Percentiles rank a stretch among this genome's conserved stretches.
These are phyloP conservation scores for Calyptomena viridis DNA, from an alignment of 2,113 vertebrate genomes.

Conservation along the genomic window DNA sequence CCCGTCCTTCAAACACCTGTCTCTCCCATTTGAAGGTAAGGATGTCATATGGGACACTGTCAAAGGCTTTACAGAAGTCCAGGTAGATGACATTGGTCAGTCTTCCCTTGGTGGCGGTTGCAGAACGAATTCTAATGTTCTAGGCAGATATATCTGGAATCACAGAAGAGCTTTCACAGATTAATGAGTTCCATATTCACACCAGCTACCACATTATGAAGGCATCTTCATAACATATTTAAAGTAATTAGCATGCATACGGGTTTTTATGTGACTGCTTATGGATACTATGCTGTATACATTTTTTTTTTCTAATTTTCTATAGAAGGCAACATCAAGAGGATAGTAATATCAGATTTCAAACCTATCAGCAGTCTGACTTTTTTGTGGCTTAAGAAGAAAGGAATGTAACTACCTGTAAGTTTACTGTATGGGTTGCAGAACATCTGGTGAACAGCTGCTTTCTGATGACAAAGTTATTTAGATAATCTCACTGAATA, in stretches of 20 bases:
- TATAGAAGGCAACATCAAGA: not conserved
- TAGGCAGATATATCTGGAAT: not conserved
- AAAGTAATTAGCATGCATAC: not conserved
- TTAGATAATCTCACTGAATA: conserved; percentile 23
- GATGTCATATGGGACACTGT: not conserved
- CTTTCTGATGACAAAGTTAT: not conserved
- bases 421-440: not conserved
- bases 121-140: not conserved
- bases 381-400: not conserved
- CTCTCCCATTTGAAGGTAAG: not conserved
- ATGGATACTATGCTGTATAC: not conserved
- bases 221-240: not conserved
- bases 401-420: conserved; percentile 5
- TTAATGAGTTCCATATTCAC: not conserved
- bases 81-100: not conserved
- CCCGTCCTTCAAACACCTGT: not conserved
- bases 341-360: not conserved
- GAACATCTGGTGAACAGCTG: conserved; percentile 57
- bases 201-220: not conserved
- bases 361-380: not conserved
- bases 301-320: not conserved
- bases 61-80: not conserved
- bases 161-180: not conserved
- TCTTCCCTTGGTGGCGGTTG: not conserved
- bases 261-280: not conserved